phyloP scores from a whole-genome alignment of 2,113 vertebrate species.

The Microcebus jonahi region DNA sequence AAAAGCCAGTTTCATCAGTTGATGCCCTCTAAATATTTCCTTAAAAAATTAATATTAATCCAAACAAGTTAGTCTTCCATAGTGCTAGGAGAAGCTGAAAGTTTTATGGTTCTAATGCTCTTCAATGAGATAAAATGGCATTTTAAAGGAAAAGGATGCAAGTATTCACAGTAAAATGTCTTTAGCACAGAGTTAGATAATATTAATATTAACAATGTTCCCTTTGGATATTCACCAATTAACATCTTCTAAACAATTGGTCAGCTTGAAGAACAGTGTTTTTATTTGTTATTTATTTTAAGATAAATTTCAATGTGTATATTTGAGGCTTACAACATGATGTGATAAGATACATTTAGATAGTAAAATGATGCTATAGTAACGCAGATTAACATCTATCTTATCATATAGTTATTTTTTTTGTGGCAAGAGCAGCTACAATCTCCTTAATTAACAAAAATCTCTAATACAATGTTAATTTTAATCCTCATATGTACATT shows the following conservation, averaged over 20 bases:
- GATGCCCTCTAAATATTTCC: not conserved
- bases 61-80: not conserved
- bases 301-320: no score
- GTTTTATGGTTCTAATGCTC: not conserved
- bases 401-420: no score
- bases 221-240: not conserved
- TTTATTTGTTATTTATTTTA: no score
- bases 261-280: not conserved
- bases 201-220: not conserved
- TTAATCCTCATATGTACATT: no score
- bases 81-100: not conserved
- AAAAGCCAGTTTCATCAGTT: not conserved
- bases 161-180: not conserved
- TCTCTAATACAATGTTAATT: no score
- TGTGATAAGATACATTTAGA: no score
- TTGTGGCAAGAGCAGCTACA: no score
- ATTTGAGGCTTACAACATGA: no score
- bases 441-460: no score
- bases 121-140: not conserved
- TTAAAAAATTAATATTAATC: not conserved
- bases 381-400: no score
- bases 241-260: conserved; percentile 47
- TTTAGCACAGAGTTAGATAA: not conserved
- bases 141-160: not conserved
- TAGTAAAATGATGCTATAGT: no score